Evolutionary conservation across 2,888 invertebrate species (phyloP).

Genomic region (Dicyrtoma fusca): DNA sequence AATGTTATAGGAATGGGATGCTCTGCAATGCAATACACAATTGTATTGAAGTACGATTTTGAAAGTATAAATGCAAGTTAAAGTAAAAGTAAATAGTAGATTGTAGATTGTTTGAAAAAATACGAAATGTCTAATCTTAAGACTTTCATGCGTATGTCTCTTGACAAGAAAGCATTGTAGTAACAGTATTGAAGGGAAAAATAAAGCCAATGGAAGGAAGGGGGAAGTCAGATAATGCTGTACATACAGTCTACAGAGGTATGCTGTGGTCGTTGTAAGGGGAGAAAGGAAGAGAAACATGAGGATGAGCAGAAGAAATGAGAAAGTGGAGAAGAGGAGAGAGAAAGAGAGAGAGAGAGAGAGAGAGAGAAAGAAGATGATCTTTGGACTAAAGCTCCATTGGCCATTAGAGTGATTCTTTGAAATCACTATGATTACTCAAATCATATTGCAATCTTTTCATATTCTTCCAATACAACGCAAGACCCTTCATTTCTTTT

Average conservation of each 20-base stretch:
- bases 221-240: neutral
- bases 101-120: too few species aligned
- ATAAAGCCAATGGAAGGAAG: too few species aligned
- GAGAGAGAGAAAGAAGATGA: neutral
- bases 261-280: neutral
- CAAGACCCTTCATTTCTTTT: constrained; percentile 22
- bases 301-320: too few species aligned
- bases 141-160: too few species aligned
- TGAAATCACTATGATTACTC: constrained; percentile 44
- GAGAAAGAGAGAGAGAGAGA: neutral
- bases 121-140: too few species aligned
- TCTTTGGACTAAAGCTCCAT: constrained; percentile 36
- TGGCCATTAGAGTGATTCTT: constrained; percentile 43
- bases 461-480: constrained; percentile 25
- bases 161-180: too few species aligned
- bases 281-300: neutral
- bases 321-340: neutral
- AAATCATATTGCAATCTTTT: constrained; percentile 41
- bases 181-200: too few species aligned
- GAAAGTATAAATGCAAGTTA: too few species aligned
- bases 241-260: neutral
- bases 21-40: too few species aligned
- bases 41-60: too few species aligned
- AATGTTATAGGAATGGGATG: too few species aligned
- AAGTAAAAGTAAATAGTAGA: too few species aligned